phyloP scores from a whole-genome alignment of 2,888 invertebrate genomes.

The Torymus texanus region DNA sequence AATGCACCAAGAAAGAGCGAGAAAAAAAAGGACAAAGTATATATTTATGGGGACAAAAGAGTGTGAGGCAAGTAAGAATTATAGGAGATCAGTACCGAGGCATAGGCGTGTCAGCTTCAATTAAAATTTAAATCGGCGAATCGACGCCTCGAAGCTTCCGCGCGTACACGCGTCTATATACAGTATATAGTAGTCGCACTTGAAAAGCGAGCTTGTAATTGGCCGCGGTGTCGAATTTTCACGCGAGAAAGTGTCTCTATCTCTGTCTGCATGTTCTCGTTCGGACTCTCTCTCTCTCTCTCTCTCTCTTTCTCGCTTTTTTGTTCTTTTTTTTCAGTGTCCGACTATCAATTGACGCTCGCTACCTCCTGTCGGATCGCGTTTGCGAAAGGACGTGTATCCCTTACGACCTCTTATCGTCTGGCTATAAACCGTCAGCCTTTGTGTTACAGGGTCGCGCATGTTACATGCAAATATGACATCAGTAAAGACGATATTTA shows the following conservation, averaged over 20 bases:
- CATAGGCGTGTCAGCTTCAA: slow-evolving; percentile 27
- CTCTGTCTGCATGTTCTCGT: too few relatives aligned
- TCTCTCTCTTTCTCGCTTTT: not conserved
- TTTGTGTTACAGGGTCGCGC: too few relatives aligned
- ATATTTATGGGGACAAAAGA: slow-evolving; percentile 1
- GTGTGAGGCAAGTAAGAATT: not conserved
- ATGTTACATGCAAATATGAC: too few relatives aligned
- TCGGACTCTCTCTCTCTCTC: too few relatives aligned
- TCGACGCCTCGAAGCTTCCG: slow-evolving; percentile 30
- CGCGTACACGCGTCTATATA: too few relatives aligned
- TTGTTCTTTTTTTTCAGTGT: not conserved
- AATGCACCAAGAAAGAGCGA: slow-evolving; percentile 19
- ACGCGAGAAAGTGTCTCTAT: slow-evolving; percentile 1
- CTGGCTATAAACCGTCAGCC: not conserved
- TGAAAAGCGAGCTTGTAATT: slow-evolving; percentile 52
- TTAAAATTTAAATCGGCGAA: slow-evolving; percentile 53
- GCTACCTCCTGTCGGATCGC: not conserved
- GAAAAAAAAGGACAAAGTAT: not conserved
- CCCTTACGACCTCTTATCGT: not conserved
- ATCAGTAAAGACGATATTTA: too few relatives aligned
- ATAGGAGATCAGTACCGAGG: not conserved
- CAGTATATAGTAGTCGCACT: slow-evolving; percentile 28
- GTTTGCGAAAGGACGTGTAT: not conserved
- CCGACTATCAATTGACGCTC: slow-evolving; percentile 20
- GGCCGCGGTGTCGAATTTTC: slow-evolving; percentile 49